These are phyloP conservation scores for Hystrix cristata DNA, from an alignment of 2,113 vertebrate genomes.

Conservation along the genomic window DNA sequence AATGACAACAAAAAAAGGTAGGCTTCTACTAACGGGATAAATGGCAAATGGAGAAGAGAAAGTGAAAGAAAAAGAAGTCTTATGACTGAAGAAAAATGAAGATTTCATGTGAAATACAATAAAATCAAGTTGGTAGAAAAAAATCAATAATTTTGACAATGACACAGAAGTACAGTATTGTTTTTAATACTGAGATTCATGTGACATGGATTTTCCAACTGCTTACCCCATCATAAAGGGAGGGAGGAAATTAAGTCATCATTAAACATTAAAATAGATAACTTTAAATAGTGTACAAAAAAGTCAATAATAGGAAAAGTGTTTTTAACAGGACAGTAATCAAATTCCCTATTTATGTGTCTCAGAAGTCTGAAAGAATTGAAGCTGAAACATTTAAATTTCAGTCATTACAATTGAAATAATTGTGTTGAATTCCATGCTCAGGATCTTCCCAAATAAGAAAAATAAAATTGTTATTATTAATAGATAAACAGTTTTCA, in stretches of 20 bases:
- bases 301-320: neutral
- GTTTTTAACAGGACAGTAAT: neutral
- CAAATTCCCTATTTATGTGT: neutral
- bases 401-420: neutral
- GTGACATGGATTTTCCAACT: neutral
- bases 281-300: neutral
- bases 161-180: neutral
- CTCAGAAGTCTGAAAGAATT: neutral
- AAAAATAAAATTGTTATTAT: neutral
- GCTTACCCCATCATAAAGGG: neutral
- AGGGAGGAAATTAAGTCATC: neutral
- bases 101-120: neutral
- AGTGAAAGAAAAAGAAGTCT: neutral
- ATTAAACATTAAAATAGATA: neutral
- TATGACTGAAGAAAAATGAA: neutral
- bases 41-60: neutral
- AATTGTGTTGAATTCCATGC: neutral
- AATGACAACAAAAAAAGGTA: neutral
- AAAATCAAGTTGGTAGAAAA: neutral
- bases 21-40: neutral
- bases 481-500: constrained; percentile 19
- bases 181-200: neutral
- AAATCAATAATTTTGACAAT: neutral
- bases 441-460: neutral
- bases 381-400: neutral